A percentile compares a stretch with the other conserved stretches of the same genome.
Conservation (phyloP, 2,797 vertebrate genomes). For the Petrocephalus sullivani region DNA sequence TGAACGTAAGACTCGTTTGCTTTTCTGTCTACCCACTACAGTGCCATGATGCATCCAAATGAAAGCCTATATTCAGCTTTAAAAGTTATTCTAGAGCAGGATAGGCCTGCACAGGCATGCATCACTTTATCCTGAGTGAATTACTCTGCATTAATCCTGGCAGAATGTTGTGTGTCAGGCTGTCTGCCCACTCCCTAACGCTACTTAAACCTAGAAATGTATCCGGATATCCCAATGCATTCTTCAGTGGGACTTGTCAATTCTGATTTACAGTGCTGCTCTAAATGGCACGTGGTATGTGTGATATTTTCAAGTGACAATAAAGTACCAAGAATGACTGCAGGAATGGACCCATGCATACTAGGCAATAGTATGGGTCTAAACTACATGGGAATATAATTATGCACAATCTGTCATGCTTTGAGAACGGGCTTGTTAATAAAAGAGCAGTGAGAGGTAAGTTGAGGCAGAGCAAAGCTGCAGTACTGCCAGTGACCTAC, state of each 20-base stretch:
- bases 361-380: not conserved
- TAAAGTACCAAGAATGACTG: not conserved
- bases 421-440: not conserved
- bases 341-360: not conserved
- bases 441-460: not conserved
- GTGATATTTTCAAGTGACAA: not conserved
- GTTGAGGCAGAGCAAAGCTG: not conserved
- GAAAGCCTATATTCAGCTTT: not conserved
- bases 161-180: not conserved
- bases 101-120: not conserved
- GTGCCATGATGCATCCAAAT: not conserved
- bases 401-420: not conserved
- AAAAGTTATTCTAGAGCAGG: not conserved
- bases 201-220: not conserved
- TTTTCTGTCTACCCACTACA: not conserved
- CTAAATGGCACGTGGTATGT: not conserved
- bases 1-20: not conserved
- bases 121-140: not conserved
- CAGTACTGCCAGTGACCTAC: conserved; percentile 48
- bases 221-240: not conserved
- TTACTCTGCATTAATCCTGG: not conserved
- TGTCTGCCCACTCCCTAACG: not conserved
- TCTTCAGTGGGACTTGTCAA: not conserved
- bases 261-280: not conserved
- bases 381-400: not conserved